Evolutionary conservation across 1,140 invertebrate species (phyloP), one percentile per base, ranked within the genome.

Genomic region (Bombus superbus): DNA sequence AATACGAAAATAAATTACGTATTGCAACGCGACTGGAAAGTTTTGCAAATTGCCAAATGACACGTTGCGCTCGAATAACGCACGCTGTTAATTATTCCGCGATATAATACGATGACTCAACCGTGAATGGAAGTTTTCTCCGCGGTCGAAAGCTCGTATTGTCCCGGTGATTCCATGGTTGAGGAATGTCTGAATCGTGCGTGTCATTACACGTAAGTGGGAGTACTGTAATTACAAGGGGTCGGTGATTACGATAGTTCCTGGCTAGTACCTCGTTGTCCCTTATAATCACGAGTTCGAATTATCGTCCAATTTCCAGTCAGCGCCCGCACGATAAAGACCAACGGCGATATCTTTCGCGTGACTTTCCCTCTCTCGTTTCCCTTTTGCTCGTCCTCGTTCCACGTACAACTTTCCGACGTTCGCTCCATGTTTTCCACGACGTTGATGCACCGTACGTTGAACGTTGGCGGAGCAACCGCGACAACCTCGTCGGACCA

Each of bases 151-250:
- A 44, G 28, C 40, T 53, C 47, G 47, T 53, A 53, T 44, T n/a
- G 40, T 74, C 10, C 28, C 66, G n/a, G 32, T 79, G 75, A 84
- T 84, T 57, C 38, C 82, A 84, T 78, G 64, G 64, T 28, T 32
- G 28, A 69, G 75, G 82, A 84, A 84, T 84, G 82, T 18, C n/a
- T 71, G 75, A 71, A 79, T 76, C 38, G 66, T 79, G 66, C 75
- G 40, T 84, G 53, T 77, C 64, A 79, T 84, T 79, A 38, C 64
- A 68, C 40, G 28, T 53, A 78, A 84, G 82, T 71, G 66, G 74
- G 66, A 71, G 69, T 59, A 40, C 75, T 22, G 66, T 80, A 68
- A 72, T 84, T 84, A 47, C 53, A 68, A 66, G 35, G 62, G 81
- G 73, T 35, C 73, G n/a, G 73, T 66, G 59, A 83, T 83, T 83